Conservation (phyloP, 2,888 invertebrate genomes). For the Pachydiplax longipennis region DNA sequence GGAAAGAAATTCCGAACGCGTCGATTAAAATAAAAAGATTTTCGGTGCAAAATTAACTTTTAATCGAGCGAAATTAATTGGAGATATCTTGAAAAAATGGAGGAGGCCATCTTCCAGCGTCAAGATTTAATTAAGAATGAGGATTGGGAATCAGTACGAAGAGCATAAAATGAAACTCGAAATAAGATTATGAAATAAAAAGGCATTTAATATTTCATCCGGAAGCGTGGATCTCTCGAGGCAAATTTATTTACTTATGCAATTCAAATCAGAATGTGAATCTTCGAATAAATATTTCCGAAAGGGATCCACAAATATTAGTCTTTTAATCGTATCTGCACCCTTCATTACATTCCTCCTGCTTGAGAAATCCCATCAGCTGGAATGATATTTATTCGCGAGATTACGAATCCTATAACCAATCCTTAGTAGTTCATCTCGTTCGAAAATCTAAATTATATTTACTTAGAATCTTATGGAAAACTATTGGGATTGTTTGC, state of each 20-base stretch:
- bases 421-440: background rate
- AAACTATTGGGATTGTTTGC: background rate
- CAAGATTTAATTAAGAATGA: background rate
- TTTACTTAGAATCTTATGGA: background rate
- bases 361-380: conserved; percentile 8
- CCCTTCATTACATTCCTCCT: background rate
- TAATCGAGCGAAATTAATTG: background rate
- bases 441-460: background rate
- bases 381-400: background rate
- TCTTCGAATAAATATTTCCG: background rate
- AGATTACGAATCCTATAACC: conserved; percentile 19
- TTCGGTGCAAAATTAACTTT: background rate
- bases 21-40: background rate
- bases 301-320: conserved; percentile 25
- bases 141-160: background rate
- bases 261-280: background rate
- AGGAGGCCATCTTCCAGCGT: background rate
- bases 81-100: background rate
- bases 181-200: background rate
- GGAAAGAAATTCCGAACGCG: too few species aligned
- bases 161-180: background rate
- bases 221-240: background rate
- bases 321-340: conserved; percentile 4
- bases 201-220: background rate
- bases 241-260: background rate